Evolutionary conservation across 2,888 invertebrate species (phyloP), one percentile per base, ranked within the genome.

Genomic region (Diarsia dahlii): DNA sequence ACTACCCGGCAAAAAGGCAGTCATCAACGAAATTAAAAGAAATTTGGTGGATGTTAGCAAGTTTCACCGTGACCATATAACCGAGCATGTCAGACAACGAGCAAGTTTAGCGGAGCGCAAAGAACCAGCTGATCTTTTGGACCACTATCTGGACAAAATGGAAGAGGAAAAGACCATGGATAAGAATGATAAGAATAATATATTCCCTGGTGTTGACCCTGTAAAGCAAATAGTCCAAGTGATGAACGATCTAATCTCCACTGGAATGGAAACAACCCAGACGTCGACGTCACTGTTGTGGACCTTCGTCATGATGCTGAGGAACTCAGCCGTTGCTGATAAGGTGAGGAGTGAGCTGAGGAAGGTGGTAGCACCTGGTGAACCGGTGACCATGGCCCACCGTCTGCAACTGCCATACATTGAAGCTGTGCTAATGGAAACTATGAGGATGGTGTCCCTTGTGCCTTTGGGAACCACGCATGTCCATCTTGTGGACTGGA

Each of bases 181-280:
- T 12, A 69, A 56, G 4, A 45, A 74, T 4, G 63, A 84, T 23
- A 81, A 71, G 60, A 68, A 20, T 5, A 48, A 70, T 39, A 80
- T 84, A 45, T 70, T 70, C 60, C 68, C 56, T 67, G 76, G 50
- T 28, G 69, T 80, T 34, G 58, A 78, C 23, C 66, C 78, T 46
- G 98, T 98, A 93, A 97, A 98, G 69, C 98, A 99, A 94, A 97
- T 99, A 92, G 98, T 98, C 71, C 99, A 99, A 95, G 98, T 98
- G 45, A 97, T 99, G 93, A 98, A 98, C 64, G 99, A 99, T 92
- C 96, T 99, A 39, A 98, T 98, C 95, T 98, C 98, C 23, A 98
- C 99, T 54, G 99, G 98, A 39, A 98, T 98, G 98, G 99, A 99
- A 93, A 99, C 98, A 0, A 98, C 98, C 70, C 98, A 98, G 89